These are phyloP conservation scores for Gallinago paraguaiae DNA, from an alignment of 2,113 vertebrate genomes.

Conservation along the genomic window DNA sequence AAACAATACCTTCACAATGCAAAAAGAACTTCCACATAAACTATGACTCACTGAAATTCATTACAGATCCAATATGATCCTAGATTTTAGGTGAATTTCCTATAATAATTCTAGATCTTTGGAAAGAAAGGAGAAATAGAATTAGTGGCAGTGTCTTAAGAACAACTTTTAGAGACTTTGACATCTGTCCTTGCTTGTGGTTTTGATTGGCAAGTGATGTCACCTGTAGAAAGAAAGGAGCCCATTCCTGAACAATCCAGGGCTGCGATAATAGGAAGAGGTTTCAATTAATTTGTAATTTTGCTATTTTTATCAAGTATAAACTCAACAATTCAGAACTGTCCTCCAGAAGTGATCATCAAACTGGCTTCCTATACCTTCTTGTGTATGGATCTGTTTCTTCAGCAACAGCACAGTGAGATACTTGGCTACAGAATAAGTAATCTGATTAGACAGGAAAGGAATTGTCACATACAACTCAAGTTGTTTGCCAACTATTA, in stretches of 20 bases:
- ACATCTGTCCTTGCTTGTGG: neutral
- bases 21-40: neutral
- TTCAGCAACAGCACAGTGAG: neutral
- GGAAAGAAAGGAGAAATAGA: neutral
- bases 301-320: neutral
- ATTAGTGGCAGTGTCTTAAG: neutral
- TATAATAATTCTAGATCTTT: neutral
- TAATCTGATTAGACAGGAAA: neutral
- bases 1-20: neutral
- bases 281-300: neutral
- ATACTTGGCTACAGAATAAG: neutral
- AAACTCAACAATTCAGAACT: neutral
- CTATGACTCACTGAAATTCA: rapidly evolving
- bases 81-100: neutral
- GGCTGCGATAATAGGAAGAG: neutral
- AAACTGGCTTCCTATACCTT: neutral
- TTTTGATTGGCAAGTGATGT: neutral
- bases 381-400: neutral
- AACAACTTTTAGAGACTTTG: neutral
- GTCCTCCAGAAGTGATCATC: neutral
- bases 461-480: neutral
- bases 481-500: neutral
- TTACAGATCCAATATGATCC: neutral
- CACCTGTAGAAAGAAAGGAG: neutral
- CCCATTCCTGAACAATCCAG: neutral